A percentile compares a stretch with the other conserved stretches of the same genome.
phyloP scores from a whole-genome alignment of 2,113 vertebrate genomes.

The Psilopogon haemacephalus region DNA sequence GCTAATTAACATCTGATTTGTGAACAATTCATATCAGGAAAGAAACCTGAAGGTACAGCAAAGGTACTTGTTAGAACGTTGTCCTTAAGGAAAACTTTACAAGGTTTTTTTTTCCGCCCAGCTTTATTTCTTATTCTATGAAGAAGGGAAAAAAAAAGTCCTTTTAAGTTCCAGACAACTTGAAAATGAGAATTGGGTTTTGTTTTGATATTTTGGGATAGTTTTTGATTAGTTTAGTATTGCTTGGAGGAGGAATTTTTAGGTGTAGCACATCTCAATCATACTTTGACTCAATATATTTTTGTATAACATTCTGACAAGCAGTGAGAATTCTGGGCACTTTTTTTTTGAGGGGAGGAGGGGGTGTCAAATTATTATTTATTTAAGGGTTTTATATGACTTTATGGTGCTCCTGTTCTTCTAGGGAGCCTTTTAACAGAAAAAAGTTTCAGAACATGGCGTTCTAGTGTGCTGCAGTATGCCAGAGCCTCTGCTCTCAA shows the following conservation, averaged over 20 bases:
- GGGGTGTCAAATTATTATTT: constrained; percentile 47
- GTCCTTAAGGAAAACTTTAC: background rate
- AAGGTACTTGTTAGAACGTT: background rate
- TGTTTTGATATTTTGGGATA: background rate
- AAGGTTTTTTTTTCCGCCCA: background rate
- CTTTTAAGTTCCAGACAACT: background rate
- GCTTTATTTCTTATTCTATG: background rate
- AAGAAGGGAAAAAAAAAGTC: background rate
- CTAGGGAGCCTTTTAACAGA: background rate
- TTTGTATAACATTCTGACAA: background rate
- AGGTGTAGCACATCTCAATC: background rate
- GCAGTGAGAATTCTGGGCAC: background rate
- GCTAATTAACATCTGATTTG: background rate
- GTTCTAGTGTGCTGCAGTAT: background rate
- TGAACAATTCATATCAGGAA: background rate
- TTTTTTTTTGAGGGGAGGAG: too few species aligned
- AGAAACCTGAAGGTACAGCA: background rate
- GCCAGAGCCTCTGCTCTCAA: background rate
- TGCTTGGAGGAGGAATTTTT: background rate
- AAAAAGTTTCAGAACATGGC: background rate
- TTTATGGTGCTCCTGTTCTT: constrained; percentile 26
- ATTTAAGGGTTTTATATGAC: constrained; percentile 14
- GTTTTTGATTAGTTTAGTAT: background rate
- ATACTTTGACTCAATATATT: background rate
- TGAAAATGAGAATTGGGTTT: background rate